Percentiles rank a stretch among this genome's conserved stretches.
Conservation (phyloP, 2,113 vertebrate species). For the Suncus etruscus region DNA sequence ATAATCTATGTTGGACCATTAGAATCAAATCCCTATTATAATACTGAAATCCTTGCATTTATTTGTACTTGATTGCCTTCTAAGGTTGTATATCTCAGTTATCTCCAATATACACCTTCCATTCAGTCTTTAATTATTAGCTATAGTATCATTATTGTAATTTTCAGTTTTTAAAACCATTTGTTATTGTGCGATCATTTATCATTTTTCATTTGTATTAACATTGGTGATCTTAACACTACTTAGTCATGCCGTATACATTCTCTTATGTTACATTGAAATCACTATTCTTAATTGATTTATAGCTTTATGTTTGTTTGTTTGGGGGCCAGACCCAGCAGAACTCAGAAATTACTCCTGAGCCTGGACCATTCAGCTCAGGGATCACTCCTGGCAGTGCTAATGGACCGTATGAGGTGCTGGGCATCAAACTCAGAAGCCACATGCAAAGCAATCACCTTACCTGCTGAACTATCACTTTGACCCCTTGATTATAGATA, state of each 20-base stretch:
- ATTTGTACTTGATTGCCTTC: slow-evolving; percentile 2
- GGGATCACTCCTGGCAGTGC: no score
- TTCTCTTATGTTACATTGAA: background rate
- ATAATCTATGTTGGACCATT: background rate
- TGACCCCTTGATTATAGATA: no score
- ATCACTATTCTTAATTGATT: background rate
- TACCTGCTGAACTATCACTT: no score
- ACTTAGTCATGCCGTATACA: background rate
- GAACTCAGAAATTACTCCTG: no score
- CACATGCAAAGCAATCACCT: no score
- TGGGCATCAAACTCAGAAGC: no score
- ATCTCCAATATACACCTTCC: background rate
- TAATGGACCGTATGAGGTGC: no score
- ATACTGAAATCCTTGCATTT: background rate
- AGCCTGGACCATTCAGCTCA: no score
- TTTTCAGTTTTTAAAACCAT: slow-evolving; percentile 32
- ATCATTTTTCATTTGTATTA: slow-evolving; percentile 39
- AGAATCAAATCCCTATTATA: background rate
- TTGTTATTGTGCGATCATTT: background rate
- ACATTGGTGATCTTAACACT: background rate
- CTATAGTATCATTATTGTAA: background rate
- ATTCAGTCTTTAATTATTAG: background rate
- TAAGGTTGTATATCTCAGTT: background rate
- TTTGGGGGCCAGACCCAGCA: no score
- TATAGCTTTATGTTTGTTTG: background rate